Base-by-base conservation (phyloP, 2,113 vertebrate genomes). In the Pteronura brasiliensis region DNA sequence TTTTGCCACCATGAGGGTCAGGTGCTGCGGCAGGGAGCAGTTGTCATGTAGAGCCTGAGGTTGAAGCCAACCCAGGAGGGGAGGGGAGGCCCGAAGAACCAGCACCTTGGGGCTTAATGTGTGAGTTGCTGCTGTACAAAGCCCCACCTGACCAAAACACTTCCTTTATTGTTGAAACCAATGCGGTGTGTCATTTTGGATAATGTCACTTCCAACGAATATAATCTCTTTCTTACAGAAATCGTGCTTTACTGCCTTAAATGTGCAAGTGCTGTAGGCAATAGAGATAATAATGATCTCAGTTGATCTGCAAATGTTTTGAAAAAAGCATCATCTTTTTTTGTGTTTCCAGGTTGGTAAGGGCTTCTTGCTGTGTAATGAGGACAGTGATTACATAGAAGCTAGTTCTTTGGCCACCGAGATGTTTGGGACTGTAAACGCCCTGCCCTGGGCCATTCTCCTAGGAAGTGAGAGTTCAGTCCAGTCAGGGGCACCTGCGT, bases 361-460 rank as follows among this genome's bases (percentile, higher is more conserved):
- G 71, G 3, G 29, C n/a, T 61, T 90, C 94, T 42, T 18, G 25
- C 65, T 63, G 49, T 4, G 4, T 96, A 34, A 39, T 39, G 90
- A 77, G 17, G 79, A 69, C 42, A 20, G 25, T 71, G 52, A 59
- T 92, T 84, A 84, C 77, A 34, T 9, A 61, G 49, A 92, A 71
- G 17, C 86, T 88, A 72, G 72, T 80, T 59, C 81, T 93, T 81
- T 90, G 93, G 89, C 59, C 79, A 31, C 83, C 39, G 90, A 84
- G 55, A 29, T 20, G 57, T 81, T 59, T 52, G 34, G 42, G 82
- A 79, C 81, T 85, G 11, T 90, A 71, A 88, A 85, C 57, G 74
- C 63, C 17, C 61, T n/a, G 71, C 77, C 42, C 39, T 7, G 7
- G n/a, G 92, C 71, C 29, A 20, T 71, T 71, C 82, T 71, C 36